Base-by-base conservation (phyloP, 2,113 vertebrate genomes). In the Ondatra zibethicus region DNA sequence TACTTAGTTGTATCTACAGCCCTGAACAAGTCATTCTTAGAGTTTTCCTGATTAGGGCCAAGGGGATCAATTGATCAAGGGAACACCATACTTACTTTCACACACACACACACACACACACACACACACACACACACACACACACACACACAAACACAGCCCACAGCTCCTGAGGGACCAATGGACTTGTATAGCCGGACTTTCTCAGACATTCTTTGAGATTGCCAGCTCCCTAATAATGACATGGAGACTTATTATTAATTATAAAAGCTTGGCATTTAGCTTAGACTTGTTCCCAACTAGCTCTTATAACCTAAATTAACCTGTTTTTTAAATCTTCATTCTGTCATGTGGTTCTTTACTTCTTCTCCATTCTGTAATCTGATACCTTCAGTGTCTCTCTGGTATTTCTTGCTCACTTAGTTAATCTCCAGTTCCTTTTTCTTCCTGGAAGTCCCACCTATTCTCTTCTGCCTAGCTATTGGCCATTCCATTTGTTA, bases 161-260 rank as follows among this genome's bases (percentile, higher is more conserved):
- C 5, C 5, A 33, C 7, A 4, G 12, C 70, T 73, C 58, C 75
- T 13, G 3, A 86, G 17, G 8, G 0, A 4, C 0, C 50, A 61
- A 0, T 4, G n/a, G 5, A 16, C 14, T 29, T 33, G 31, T 33
- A 5, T 33, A 68, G 66, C 13, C 7, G 66, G 11, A 33, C 70
- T 73, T 70, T 73, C 36, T 73, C 36, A 39, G 70, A 21, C 3
- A 23, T 73, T 10, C 7, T 73, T 73, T 73, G n/a, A 19, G n/a
- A 73, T 3, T 39, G 7, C 36, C 1, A 39, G 4, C n/a, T 21
- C 36, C n/a, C 19, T 21, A 39, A 39, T 39, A 72, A 73, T 72
- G 8, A 72, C 68, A 21, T 39, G n/a, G n/a, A 73, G 36, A 73
- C 17, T n/a, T n/a, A 21, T 73, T 39, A 73, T 73, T 73, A 73